These are phyloP conservation scores for Torymus auratus DNA, from an alignment of 2,888 invertebrate genomes.

Conservation along the genomic window DNA sequence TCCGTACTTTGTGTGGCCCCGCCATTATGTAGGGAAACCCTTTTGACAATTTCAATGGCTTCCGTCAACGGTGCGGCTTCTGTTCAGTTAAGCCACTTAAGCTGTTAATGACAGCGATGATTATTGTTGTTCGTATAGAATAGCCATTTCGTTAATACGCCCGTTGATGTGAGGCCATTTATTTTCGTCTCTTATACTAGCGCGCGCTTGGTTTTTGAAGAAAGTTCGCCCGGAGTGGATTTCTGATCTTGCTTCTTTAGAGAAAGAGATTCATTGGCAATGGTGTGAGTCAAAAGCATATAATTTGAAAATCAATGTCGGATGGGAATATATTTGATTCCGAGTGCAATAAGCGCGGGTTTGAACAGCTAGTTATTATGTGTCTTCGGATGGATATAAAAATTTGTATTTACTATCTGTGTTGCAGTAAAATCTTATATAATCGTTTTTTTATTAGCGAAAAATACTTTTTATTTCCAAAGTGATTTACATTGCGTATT, in stretches of 20 bases:
- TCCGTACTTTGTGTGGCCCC: conserved; percentile 1
- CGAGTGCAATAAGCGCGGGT: background rate
- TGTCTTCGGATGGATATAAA: background rate
- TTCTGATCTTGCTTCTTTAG: background rate
- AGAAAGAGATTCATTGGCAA: conserved; percentile 33
- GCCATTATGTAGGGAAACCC: background rate
- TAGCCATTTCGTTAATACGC: background rate
- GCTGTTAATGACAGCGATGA: background rate
- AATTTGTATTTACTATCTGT: background rate
- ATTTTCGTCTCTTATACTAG: conserved; percentile 5
- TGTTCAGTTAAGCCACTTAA: too few relatives aligned
- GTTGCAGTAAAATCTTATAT: too few relatives aligned
- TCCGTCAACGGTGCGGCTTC: too few relatives aligned
- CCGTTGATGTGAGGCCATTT: background rate
- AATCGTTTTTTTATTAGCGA: too few relatives aligned
- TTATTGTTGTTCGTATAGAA: conserved; percentile 7
- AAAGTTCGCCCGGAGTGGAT: background rate
- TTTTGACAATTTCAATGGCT: conserved; percentile 19
- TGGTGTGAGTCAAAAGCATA: background rate
- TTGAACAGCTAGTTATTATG: conserved; percentile 9
- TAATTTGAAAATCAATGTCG: conserved; percentile 16
- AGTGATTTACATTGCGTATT: too few relatives aligned
- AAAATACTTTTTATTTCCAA: too few relatives aligned
- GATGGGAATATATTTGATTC: background rate
- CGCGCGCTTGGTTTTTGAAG: background rate